Conservation (phyloP, 2,888 invertebrate genomes). For the Hemithea aestivaria region DNA sequence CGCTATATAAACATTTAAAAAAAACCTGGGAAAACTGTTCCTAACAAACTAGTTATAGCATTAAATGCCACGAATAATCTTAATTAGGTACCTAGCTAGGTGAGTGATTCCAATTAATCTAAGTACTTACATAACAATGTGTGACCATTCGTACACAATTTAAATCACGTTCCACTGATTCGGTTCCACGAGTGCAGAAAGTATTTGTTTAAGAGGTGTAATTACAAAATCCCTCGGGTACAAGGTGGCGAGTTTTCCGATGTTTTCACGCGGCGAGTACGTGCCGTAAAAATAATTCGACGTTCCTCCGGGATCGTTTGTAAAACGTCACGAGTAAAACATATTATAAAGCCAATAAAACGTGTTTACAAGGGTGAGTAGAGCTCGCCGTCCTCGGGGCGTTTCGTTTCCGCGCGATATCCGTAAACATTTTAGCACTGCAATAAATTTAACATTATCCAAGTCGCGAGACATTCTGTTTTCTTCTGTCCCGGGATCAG, state of each 20-base stretch:
- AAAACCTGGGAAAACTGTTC: no score
- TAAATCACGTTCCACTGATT: constrained; percentile 40
- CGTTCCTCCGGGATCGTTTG: constrained; percentile 76
- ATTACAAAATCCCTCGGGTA: constrained; percentile 72
- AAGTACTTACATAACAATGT: constrained; percentile 16
- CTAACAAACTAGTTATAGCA: no score
- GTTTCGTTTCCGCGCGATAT: constrained; percentile 67
- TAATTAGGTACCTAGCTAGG: no score
- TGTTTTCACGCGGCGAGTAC: constrained; percentile 67
- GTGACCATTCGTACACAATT: constrained; percentile 32
- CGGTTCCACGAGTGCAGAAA: constrained; percentile 49
- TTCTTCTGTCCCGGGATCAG: constrained; percentile 73
- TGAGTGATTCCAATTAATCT: no score
- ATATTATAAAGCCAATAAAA: constrained; percentile 80
- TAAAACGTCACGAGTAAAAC: constrained; percentile 80
- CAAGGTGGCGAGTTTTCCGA: constrained; percentile 53
- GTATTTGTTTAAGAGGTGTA: constrained; percentile 66
- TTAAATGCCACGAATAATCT: no score
- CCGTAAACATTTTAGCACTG: constrained; percentile 78
- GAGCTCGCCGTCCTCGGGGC: constrained; percentile 61
- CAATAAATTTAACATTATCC: constrained; percentile 78
- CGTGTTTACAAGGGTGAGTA: constrained; percentile 78
- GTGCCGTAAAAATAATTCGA: constrained; percentile 78
- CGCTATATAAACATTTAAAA: no score
- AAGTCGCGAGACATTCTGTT: constrained; percentile 74